Evolutionary conservation across 2,888 invertebrate genomes (phyloP).

Genomic region (Acleris sparsana): DNA sequence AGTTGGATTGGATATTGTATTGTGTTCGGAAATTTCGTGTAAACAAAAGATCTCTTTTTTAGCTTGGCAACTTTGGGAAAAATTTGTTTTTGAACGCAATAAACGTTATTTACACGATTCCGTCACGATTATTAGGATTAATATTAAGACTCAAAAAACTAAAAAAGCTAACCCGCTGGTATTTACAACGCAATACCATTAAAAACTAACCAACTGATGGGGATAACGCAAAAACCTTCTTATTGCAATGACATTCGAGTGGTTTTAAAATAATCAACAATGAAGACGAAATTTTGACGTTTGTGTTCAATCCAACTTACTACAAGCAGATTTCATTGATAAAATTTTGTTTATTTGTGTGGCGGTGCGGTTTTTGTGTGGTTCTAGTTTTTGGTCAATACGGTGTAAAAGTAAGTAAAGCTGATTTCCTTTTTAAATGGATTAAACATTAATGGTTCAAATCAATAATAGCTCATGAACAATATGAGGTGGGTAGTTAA

Average conservation of each 20-base stretch:
- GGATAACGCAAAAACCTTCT: background rate
- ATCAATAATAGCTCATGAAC: background rate
- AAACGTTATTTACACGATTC: conserved; percentile 15
- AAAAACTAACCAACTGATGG: too few relatives aligned
- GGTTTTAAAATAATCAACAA: background rate
- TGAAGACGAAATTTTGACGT: conserved; percentile 13
- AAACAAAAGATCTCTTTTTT: conserved; percentile 29
- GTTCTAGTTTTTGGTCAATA: conserved; percentile 9
- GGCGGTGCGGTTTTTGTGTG: conserved; percentile 11
- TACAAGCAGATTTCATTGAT: conserved; percentile 31
- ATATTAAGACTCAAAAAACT: background rate
- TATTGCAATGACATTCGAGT: background rate
- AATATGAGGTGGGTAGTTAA: conserved; percentile 15
- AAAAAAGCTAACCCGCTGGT: too few relatives aligned
- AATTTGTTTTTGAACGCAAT: conserved; percentile 16
- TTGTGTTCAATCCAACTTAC: conserved; percentile 25
- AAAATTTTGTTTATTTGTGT: conserved; percentile 35
- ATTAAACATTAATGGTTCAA: background rate
- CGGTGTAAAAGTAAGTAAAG: conserved; percentile 20
- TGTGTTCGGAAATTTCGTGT: conserved; percentile 29
- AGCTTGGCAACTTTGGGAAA: background rate
- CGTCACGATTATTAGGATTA: too few relatives aligned
- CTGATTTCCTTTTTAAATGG: background rate
- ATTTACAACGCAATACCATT: too few relatives aligned
- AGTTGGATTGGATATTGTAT: conserved; percentile 4